Evolutionary conservation across 2,888 invertebrate genomes (phyloP).

Genomic region (Mesodorylaimus sp.): DNA sequence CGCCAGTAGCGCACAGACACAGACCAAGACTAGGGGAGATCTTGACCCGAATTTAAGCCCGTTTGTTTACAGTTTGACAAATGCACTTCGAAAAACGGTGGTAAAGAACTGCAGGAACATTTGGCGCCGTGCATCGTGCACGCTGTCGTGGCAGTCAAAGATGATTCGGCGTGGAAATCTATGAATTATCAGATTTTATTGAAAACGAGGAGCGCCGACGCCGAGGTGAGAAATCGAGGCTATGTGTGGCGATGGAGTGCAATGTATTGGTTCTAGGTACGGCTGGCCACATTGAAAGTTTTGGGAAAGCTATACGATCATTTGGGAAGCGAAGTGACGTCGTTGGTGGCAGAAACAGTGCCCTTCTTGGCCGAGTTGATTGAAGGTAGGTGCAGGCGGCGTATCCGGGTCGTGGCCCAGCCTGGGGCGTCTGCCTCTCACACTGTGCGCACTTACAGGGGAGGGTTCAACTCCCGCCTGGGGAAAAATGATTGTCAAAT

Average conservation of each 20-base stretch:
- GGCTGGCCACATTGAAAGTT: conserved; percentile 51
- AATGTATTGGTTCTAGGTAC: conserved; percentile 38
- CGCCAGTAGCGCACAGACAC: too few relatives aligned
- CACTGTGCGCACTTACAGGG: background rate
- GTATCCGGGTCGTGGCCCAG: background rate
- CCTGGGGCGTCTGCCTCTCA: background rate
- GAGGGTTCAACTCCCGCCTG: background rate
- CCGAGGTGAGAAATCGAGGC: conserved; percentile 52
- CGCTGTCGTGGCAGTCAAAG: conserved; percentile 59
- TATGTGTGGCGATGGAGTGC: too few relatives aligned
- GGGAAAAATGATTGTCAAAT: too few relatives aligned
- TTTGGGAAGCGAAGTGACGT: conserved; percentile 67
- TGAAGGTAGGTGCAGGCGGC: conserved; percentile 42
- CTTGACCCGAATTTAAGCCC: too few relatives aligned
- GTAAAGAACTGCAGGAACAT: conserved; percentile 42
- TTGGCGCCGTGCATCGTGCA: conserved; percentile 62
- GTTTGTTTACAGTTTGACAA: conserved; percentile 49
- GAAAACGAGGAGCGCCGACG: conserved; percentile 58
- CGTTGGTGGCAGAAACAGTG: conserved; percentile 72
- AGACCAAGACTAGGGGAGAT: too few relatives aligned
- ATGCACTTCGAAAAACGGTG: conserved; percentile 38
- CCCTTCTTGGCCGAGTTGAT: conserved; percentile 79
- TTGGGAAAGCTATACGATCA: conserved; percentile 59
- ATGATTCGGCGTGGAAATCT: conserved; percentile 71
- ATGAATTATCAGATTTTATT: conserved; percentile 70